Conservation (phyloP, 2,797 vertebrate species). For the Eupleurogrammus muticus region DNA sequence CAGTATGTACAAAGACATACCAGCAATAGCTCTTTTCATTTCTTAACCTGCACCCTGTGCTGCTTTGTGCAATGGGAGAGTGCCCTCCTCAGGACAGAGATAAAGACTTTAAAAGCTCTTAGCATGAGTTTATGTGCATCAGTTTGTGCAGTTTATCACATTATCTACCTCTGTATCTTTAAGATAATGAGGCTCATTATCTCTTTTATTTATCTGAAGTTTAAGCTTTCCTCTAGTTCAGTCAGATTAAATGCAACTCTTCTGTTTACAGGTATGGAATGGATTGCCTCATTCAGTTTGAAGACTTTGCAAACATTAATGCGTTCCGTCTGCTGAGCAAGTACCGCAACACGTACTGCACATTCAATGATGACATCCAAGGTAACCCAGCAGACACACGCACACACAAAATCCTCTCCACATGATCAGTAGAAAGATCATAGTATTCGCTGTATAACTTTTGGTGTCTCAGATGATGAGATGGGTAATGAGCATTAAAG, state of each 20-base stretch:
- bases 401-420: neutral
- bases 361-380: constrained; percentile 99
- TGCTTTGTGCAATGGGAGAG: constrained; percentile 20
- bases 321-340: constrained; percentile 95
- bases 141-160: neutral
- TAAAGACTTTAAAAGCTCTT: neutral
- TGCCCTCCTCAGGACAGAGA: constrained; percentile 52
- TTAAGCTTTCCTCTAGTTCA: neutral
- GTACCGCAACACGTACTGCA: constrained; percentile 94
- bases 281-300: constrained; percentile 97
- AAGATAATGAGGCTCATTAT: rapidly evolving
- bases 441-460: no score
- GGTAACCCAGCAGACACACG: constrained; percentile 72
- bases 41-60: neutral
- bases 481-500: no score
- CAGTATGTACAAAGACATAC: neutral
- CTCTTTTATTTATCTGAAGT: neutral
- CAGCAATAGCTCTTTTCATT: neutral
- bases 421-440: no score
- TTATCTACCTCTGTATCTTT: neutral
- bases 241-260: constrained; percentile 3
- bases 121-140: neutral
- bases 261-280: constrained; percentile 82
- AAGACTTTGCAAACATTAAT: constrained; percentile 96
- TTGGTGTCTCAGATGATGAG: no score